Base-by-base conservation (phyloP, 2,113 vertebrate species). In the Mormyrus lacerda region DNA sequence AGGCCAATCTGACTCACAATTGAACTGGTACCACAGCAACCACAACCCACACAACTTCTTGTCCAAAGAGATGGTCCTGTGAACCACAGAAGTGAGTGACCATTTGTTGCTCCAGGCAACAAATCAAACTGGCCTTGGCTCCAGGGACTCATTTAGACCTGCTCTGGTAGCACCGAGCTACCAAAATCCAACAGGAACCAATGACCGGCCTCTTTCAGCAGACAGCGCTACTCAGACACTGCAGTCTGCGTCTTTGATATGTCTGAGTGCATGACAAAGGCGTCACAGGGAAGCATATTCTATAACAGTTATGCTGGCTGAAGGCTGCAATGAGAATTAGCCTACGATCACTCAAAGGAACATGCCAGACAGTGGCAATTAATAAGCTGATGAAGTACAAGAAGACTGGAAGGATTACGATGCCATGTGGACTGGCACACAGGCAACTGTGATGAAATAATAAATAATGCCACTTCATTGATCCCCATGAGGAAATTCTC, bases 111-210 rank as follows among this genome's bases (percentile, higher is more conserved):
- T 76, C 73, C 73, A 8, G 15, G 73, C 73, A 79, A 42, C 73
- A 79, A 79, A 79, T 79, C 73, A 2, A 79, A 79, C 13, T 42
- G 4, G 31, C 13, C 31, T 76, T n/a, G 11, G 69, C 35, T 79
- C 73, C 35, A 79, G 73, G 15, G 73, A 79, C 73, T 79, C 82
- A n/a, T 11, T 84, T n/a, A 84, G 82, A 84, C 44, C 82, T n/a
- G 44, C 44, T 47, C 7, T 15, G 3, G 35, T 79, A 84, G 82
- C 82, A 84, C 4, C 19, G 82, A n/a, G 44, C 44, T 21, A n/a
- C 19, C 3, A 3, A 21, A 47, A 47, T 47, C 44, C 44, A 19
- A 84, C 39, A n/a, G 1, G 15, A 82, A n/a, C 69, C 69, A 42
- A 35, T 76, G 31, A 76, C 13, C 39, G 24, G 42, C 39, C 44